These are phyloP conservation scores for Epinephelus moara DNA, from an alignment of 2,113 vertebrate species.

Conservation along the genomic window DNA sequence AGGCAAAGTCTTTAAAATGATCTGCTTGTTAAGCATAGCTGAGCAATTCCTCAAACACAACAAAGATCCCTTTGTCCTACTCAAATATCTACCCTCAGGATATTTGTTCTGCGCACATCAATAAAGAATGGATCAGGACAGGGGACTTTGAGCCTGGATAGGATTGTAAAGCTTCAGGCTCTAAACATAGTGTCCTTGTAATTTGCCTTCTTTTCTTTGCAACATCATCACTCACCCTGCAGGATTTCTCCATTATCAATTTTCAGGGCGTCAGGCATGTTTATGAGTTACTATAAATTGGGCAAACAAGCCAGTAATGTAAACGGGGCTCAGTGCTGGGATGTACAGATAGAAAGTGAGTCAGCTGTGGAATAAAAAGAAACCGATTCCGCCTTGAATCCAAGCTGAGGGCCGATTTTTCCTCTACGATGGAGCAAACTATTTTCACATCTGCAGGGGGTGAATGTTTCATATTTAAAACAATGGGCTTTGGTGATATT, in stretches of 20 bases:
- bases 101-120: conserved; percentile 54
- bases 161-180: conserved; percentile 24
- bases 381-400: not conserved
- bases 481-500: not conserved
- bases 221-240: conserved; percentile 27
- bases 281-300: conserved; percentile 26
- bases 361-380: conserved; percentile 18
- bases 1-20: conserved; percentile 41
- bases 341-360: conserved; percentile 7
- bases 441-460: not conserved
- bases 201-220: conserved; percentile 21
- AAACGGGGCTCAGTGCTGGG: not conserved
- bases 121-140: conserved; percentile 34
- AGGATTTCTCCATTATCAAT: conserved; percentile 26
- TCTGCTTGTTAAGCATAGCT: conserved; percentile 43
- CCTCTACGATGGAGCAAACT: not conserved
- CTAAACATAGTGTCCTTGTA: conserved; percentile 7
- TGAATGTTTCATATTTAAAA: conserved; percentile 6
- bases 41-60: conserved; percentile 45
- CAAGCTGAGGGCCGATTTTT: conserved; percentile 10
- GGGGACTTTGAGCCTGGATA: conserved; percentile 1
- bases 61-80: conserved; percentile 23
- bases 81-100: conserved; percentile 38
- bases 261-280: conserved; percentile 25
- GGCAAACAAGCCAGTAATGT: conserved; percentile 32